Evolutionary conservation across 2,888 invertebrate species (phyloP), one percentile per base, ranked within the genome.

Genomic region (Nomada goodeniana): DNA sequence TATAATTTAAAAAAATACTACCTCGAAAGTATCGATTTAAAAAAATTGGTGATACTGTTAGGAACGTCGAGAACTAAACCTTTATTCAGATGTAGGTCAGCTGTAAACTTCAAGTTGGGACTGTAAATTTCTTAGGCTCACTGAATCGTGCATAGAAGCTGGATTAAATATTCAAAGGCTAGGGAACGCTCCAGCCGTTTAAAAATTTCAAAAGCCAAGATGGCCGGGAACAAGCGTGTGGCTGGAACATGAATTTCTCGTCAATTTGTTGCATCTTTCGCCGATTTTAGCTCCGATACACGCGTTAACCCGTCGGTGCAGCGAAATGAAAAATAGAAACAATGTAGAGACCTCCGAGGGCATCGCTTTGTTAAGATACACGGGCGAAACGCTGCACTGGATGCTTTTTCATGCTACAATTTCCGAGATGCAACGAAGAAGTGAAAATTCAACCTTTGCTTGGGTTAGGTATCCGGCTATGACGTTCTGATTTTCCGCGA

Each of bases 51-150:
- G 36, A 36, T 36, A 36, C 36, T 36, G 7, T 36, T 36, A 36
- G 36, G 36, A 36, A 5, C 36, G 36, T 36, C 36, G 36, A 36
- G 36, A 60, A 13, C n/a, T 47, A 52, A 29, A 50, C 18, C 20
- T 52, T 29, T 20, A 23, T 23, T 15, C n/a, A 20, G 61, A 76
- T 70, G 15, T 71, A 71, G 72, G 71, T 60, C 76, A 64, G 64
- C 57, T 18, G 36, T 64, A 65, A 72, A 53, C 1, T 55, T 10
- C 23, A 50, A 50, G 52, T 10, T 29, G 11, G 20, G 42, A 20
- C 13, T n/a, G 50, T 72, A 70, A 69, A 64, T 50, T 64, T 72
- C 42, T 67, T 23, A 65, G 23, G 36, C 23, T 29, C 11, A 20
- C 18, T 20, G 61, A 63, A 36, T 59, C 20, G 76, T 23, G 18